A percentile compares a stretch with the other conserved stretches of the same genome.
Conservation (phyloP, 2,888 invertebrate genomes). For the Yponomeuta plumbellus region DNA sequence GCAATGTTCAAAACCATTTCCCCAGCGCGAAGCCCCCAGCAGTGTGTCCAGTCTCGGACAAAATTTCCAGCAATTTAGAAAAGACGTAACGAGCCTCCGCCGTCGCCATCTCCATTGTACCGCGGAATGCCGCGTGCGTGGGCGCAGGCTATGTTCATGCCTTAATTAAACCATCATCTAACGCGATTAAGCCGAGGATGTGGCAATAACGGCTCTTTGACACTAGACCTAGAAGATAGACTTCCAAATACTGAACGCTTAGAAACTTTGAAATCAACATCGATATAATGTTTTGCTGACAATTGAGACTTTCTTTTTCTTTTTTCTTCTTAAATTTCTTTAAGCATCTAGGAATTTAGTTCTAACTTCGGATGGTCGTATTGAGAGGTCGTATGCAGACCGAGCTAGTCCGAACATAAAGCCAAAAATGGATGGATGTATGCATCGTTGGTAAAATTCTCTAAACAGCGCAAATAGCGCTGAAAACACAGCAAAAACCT, state of each 20-base stretch:
- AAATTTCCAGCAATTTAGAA: slow-evolving; percentile 26
- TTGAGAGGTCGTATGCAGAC: no score
- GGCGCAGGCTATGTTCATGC: neutral
- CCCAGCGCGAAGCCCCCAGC: slow-evolving; percentile 17
- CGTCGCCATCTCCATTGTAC: slow-evolving; percentile 13
- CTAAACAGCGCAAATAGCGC: no score
- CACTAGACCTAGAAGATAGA: neutral
- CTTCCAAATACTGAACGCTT: neutral
- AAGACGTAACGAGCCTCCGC: slow-evolving; percentile 22
- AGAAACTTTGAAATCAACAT: no score
- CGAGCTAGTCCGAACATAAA: no score
- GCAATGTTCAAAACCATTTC: neutral
- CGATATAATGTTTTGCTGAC: neutral
- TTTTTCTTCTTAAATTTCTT: neutral
- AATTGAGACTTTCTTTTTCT: neutral
- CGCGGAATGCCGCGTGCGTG: neutral
- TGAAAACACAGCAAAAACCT: no score
- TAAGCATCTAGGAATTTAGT: neutral
- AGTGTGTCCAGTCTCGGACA: slow-evolving; percentile 20
- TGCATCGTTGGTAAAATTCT: no score
- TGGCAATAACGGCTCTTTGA: neutral
- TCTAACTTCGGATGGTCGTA: neutral
- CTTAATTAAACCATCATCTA: slow-evolving; percentile 1
- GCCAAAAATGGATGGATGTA: no score
- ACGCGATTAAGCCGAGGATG: neutral